Percentiles rank a stretch among this genome's conserved stretches.
These are phyloP conservation scores for Poecilus cupreus DNA, from an alignment of 2,888 invertebrate species.

Conservation along the genomic window DNA sequence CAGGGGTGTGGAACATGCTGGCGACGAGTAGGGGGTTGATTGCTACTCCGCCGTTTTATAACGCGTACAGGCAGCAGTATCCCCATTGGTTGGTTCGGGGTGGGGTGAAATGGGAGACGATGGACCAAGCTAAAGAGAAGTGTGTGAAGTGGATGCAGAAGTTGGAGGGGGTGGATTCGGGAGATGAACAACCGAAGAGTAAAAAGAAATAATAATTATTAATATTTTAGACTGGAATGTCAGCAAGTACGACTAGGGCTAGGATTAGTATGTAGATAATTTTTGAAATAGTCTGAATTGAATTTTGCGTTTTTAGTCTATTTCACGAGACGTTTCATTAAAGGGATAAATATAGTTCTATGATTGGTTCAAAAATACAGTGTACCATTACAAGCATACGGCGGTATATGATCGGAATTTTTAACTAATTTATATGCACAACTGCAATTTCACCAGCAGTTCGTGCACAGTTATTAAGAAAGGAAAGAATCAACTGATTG, in stretches of 20 bases:
- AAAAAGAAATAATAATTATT: neutral
- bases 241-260: too few species aligned
- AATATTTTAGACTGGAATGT: too few species aligned
- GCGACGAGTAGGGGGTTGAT: constrained; percentile 22
- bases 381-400: neutral
- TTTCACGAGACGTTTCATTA: too few species aligned
- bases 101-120: neutral
- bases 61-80: constrained; percentile 38
- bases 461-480: too few species aligned
- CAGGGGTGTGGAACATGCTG: constrained; percentile 41
- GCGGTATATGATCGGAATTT: neutral
- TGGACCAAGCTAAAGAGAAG: constrained; percentile 49
- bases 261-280: neutral
- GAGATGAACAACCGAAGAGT: neutral
- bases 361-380: too few species aligned
- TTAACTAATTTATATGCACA: too few species aligned
- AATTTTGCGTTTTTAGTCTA: neutral
- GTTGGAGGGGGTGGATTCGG: neutral
- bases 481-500: too few species aligned
- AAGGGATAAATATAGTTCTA: too few species aligned
- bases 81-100: constrained; percentile 51
- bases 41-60: constrained; percentile 39
- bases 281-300: neutral
- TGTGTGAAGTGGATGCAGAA: constrained; percentile 54
- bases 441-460: too few species aligned